A percentile compares a stretch with the other conserved stretches of the same genome.
These are phyloP conservation scores for Phortica okadai DNA, from an alignment of 2,888 invertebrate species.

Conservation along the genomic window DNA sequence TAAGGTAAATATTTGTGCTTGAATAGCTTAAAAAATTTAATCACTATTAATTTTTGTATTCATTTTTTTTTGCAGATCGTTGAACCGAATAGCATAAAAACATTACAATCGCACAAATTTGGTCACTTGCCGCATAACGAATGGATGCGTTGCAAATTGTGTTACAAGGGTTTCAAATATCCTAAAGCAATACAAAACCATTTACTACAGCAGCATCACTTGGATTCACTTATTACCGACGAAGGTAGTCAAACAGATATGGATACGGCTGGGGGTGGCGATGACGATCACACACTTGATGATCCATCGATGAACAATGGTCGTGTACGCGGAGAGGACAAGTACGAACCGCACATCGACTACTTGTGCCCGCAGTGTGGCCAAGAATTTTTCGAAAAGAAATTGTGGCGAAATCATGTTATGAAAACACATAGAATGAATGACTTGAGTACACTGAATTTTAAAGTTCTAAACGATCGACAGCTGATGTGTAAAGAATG, in stretches of 20 bases:
- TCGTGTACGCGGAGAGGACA: constrained; percentile 60
- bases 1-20: constrained; percentile 50
- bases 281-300: constrained; percentile 48
- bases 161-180: constrained; percentile 60
- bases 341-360: constrained; percentile 68
- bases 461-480: constrained; percentile 66
- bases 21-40: not conserved
- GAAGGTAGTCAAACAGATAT: constrained; percentile 37
- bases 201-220: constrained; percentile 61
- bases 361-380: constrained; percentile 72
- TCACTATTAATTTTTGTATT: not conserved
- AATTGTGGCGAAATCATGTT: constrained; percentile 70
- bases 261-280: constrained; percentile 40
- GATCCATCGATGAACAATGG: constrained; percentile 48
- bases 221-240: constrained; percentile 50
- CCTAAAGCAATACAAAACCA: constrained; percentile 62
- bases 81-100: constrained; percentile 59
- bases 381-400: constrained; percentile 68
- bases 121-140: constrained; percentile 64
- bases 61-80: constrained; percentile 54
- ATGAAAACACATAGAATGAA: constrained; percentile 68
- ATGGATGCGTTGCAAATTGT: constrained; percentile 72
- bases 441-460: constrained; percentile 66
- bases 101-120: constrained; percentile 68
- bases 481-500: constrained; percentile 69